Evolutionary conservation across 2,113 vertebrate genomes (phyloP), one percentile per base, ranked within the genome.

Genomic region (Erythrocercus mccallii): DNA sequence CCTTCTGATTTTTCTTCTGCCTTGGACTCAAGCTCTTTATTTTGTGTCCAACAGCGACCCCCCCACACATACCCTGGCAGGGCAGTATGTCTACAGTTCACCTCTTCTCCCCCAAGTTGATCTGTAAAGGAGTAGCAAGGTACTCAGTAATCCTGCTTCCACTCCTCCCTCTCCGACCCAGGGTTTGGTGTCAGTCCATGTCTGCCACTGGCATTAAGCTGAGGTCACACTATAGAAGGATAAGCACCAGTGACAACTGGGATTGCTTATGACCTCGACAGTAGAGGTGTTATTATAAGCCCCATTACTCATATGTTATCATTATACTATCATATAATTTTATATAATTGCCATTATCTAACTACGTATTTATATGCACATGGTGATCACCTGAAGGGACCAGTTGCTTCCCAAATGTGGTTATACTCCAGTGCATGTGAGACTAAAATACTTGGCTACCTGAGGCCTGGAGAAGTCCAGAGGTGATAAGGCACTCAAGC

Each of bases 41-140:
- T n/a, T n/a, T n/a, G n/a, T n/a, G n/a, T n/a, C n/a, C n/a, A n/a
- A n/a, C n/a, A n/a, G n/a, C n/a, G n/a, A n/a, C n/a, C n/a, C 15
- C 11, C 11, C 2, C 9, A 11, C 23, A 51, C 10, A 3, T 9
- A 5, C 2, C 8, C n/a, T 24, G 4, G 5, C 11, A 53, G 71
- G 23, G 47, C 37, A 9, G 5, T 31, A 11, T 8, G 21, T 11
- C 51, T 13, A 7, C 30, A 42, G 24, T 69, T 89, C 20, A 7
- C 25, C 15, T 71, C n/a, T 60, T 57, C 18, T 24, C 4, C 10
- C 23, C 14, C 10, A 4, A 38, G 35, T 5, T 27, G 24, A 25
- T 58, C 22, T 53, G 28, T 6, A 11, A 8, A 42, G 20, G 21
- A 64, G 17, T 35, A 86, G 35, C 1, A 2, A 83, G 38, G 13